Conservation (phyloP, 1,140 invertebrate species). For the Papilio polyxenes region DNA sequence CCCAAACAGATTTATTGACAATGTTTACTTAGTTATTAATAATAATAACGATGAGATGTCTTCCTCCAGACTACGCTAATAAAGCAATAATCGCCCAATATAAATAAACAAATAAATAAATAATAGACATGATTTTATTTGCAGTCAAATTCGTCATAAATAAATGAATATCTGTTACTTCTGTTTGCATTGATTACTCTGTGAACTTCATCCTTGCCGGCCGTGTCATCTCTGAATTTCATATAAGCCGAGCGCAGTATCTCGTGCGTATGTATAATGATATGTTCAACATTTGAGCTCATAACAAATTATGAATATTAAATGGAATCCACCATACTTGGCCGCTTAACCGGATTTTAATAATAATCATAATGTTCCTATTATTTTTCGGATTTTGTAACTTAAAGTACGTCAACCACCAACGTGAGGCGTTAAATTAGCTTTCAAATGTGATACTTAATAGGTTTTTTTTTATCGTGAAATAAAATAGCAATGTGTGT, state of each 20-base stretch:
- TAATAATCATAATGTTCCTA: slow-evolving; percentile 53
- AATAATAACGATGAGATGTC: too few species aligned
- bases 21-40: too few species aligned
- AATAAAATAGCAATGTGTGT: too few species aligned
- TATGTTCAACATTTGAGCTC: slow-evolving; percentile 34
- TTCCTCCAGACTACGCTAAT: too few species aligned
- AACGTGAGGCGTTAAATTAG: slow-evolving; percentile 11
- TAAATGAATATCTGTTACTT: neutral
- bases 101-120: too few species aligned
- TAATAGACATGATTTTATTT: too few species aligned
- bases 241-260: slow-evolving; percentile 30
- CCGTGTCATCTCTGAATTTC: slow-evolving; percentile 43
- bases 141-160: neutral
- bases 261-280: slow-evolving; percentile 33
- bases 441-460: neutral
- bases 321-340: slow-evolving; percentile 46
- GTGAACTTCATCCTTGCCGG: slow-evolving; percentile 31
- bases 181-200: slow-evolving; percentile 41
- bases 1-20: too few species aligned
- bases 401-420: slow-evolving; percentile 32
- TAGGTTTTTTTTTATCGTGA: neutral
- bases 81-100: too few species aligned
- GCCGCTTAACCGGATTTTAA: slow-evolving; percentile 54
- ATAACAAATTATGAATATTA: slow-evolving; percentile 66
- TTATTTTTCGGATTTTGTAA: slow-evolving; percentile 48